These are phyloP conservation scores for Papilio machaon DNA, from an alignment of 1,140 invertebrate genomes.

Conservation along the genomic window DNA sequence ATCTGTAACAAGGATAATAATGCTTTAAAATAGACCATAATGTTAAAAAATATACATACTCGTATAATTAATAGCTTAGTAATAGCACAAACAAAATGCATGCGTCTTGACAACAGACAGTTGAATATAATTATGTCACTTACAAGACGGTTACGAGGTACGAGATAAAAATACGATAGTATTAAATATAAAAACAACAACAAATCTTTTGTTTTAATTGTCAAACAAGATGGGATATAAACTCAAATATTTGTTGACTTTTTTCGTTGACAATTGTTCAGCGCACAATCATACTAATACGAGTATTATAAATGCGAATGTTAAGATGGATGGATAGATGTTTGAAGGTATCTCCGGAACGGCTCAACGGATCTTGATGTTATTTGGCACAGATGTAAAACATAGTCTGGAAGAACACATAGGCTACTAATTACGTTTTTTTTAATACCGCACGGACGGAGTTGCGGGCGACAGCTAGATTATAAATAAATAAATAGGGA, in stretches of 20 bases:
- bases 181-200: neutral
- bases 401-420: too few species aligned
- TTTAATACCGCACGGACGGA: too few species aligned
- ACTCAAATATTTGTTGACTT: neutral
- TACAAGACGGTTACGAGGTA: neutral
- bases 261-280: neutral
- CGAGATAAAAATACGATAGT: neutral
- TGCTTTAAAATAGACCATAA: neutral
- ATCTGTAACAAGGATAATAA: constrained; percentile 75
- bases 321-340: too few species aligned
- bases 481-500: neutral
- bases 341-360: too few species aligned
- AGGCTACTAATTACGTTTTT: too few species aligned
- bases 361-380: too few species aligned
- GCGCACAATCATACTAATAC: neutral
- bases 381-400: too few species aligned
- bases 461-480: too few species aligned
- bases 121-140: neutral
- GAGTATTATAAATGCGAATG: too few species aligned
- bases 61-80: neutral
- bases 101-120: neutral
- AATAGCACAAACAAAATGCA: neutral
- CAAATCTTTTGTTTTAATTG: neutral
- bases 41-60: neutral
- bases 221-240: neutral